Conservation (phyloP, 2,888 invertebrate species). For the Bembecia ichneumoniformis region DNA sequence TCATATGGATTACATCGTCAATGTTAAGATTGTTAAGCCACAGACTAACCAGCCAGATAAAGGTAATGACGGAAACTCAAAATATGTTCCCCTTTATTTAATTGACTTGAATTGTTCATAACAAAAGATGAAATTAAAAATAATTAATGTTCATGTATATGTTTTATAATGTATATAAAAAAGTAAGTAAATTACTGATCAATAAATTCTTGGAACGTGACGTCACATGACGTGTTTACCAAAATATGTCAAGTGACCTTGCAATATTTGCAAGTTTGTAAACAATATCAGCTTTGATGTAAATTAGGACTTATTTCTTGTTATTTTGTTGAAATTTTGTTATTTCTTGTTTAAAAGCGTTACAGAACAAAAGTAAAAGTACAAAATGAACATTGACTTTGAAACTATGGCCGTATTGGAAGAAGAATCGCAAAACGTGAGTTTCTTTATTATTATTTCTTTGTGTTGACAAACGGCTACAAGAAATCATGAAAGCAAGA, state of each 20-base stretch:
- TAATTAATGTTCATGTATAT: too few species aligned
- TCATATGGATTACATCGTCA: too few species aligned
- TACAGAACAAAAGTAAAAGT: conserved; percentile 11
- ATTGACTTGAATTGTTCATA: too few species aligned
- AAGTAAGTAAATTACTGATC: too few species aligned
- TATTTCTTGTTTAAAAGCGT: conserved; percentile 31
- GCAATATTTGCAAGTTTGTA: conserved; percentile 86
- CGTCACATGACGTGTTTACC: conserved; percentile 43
- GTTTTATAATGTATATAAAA: too few species aligned
- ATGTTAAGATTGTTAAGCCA: too few species aligned
- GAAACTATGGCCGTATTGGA: conserved; percentile 76
- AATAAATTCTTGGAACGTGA: conserved; percentile 9
- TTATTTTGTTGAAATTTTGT: conserved; percentile 56
- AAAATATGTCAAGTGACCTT: conserved; percentile 77
- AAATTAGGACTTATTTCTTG: conserved; percentile 58
- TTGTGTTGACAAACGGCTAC: too few species aligned
- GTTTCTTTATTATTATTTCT: conserved; percentile 20
- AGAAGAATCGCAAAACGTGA: conserved; percentile 74
- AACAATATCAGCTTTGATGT: conserved; percentile 78
- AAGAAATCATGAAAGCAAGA: too few species aligned
- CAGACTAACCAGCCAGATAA: too few species aligned
- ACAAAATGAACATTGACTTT: conserved; percentile 70
- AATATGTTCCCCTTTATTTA: too few species aligned
- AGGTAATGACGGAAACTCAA: too few species aligned
- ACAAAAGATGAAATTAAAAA: too few species aligned